phyloP scores from a whole-genome alignment of 2,797 vertebrate genomes.

The Gastrophryne carolinensis region DNA sequence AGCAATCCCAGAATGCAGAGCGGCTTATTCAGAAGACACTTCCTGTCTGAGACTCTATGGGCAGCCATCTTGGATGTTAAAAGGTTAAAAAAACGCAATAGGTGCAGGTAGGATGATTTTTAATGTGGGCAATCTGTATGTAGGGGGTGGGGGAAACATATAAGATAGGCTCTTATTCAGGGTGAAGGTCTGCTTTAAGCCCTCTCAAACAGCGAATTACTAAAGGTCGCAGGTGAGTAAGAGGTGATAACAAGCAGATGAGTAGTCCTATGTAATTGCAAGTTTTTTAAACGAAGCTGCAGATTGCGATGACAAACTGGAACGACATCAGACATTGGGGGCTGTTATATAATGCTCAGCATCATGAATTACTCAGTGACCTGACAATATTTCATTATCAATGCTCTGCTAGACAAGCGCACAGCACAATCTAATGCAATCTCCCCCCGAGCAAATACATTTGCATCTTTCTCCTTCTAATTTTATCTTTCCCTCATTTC shows the following conservation, averaged over 20 bases:
- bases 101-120: no score
- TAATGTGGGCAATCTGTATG: no score
- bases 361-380: constrained; percentile 43
- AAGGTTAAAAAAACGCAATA: no score
- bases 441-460: constrained; percentile 39
- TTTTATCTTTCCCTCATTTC: constrained; percentile 14
- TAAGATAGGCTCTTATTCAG: no score
- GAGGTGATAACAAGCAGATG: neutral
- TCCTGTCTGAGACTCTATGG: no score
- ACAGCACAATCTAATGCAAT: neutral
- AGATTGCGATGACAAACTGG: constrained; percentile 38
- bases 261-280: constrained; percentile 8
- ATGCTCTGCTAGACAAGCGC: constrained; percentile 47
- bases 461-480: constrained; percentile 34
- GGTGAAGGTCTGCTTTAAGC: no score
- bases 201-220: no score
- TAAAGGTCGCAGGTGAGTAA: no score
- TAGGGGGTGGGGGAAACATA: no score
- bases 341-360: constrained; percentile 35
- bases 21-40: no score
- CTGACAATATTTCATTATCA: constrained; percentile 44
- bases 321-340: constrained; percentile 40
- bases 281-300: neutral
- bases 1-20: no score
- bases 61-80: no score